Conservation (phyloP, 2,888 invertebrate species). For the Phaonia tiefii region DNA sequence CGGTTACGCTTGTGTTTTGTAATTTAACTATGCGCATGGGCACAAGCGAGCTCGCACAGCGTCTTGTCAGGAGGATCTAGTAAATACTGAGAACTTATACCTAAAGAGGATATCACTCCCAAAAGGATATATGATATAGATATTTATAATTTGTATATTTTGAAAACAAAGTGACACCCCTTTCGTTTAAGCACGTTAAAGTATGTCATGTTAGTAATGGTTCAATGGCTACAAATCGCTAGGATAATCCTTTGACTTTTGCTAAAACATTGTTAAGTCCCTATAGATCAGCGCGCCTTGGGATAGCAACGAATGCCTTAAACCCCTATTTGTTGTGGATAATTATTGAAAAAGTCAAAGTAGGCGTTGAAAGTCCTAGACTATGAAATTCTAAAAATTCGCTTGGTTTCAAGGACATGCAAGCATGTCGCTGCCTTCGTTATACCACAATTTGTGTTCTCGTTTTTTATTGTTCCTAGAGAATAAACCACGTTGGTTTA, state of each 20-base stretch:
- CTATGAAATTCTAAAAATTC: background rate
- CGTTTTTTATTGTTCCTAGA: background rate
- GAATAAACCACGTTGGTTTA: too few relatives aligned
- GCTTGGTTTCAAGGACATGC: background rate
- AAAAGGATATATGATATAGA: background rate
- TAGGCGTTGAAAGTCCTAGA: background rate
- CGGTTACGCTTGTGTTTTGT: slow-evolving; percentile 49
- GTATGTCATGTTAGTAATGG: background rate
- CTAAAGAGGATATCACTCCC: too few relatives aligned
- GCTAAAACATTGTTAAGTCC: slow-evolving; percentile 23
- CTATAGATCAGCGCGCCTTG: slow-evolving; percentile 10
- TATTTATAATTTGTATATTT: slow-evolving; percentile 59
- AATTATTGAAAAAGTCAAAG: slow-evolving; percentile 47
- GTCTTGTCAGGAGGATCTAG: background rate
- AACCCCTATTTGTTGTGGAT: slow-evolving; percentile 25
- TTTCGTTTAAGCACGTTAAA: slow-evolving; percentile 3
- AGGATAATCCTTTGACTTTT: slow-evolving; percentile 58
- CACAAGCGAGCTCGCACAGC: background rate
- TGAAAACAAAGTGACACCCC: slow-evolving; percentile 63
- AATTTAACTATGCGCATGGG: slow-evolving; percentile 30
- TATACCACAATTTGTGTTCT: too few relatives aligned
- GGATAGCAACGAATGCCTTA: background rate
- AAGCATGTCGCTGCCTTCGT: background rate
- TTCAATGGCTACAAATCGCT: slow-evolving; percentile 28
- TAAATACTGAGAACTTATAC: too few relatives aligned